phyloP scores from a whole-genome alignment of 2,888 invertebrate species.

The Halictus ligatus region DNA sequence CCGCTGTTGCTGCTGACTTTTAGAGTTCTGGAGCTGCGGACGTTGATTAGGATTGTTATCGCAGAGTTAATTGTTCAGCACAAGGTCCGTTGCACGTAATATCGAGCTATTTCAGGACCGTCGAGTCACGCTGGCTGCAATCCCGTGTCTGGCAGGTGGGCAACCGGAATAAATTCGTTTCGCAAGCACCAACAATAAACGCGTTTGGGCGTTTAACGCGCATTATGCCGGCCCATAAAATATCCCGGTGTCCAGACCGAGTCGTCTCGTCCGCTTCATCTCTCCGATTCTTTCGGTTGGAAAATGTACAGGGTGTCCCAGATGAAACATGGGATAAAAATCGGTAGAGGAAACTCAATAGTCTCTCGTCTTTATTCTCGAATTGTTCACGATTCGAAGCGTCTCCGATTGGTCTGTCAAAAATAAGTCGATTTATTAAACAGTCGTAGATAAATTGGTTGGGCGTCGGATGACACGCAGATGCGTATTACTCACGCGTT shows the following conservation, averaged over 20 bases:
- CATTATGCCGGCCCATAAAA: conserved; percentile 61
- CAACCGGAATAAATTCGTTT: conserved; percentile 61
- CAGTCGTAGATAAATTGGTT: not conserved
- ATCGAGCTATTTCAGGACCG: conserved; percentile 11
- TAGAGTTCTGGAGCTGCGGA: too few species aligned
- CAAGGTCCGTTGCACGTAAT: not conserved
- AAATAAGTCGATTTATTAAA: not conserved
- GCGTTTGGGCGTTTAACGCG: conserved; percentile 63
- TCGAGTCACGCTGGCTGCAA: conserved; percentile 40
- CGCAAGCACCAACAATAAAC: conserved; percentile 66
- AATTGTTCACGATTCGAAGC: too few species aligned
- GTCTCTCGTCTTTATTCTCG: not conserved
- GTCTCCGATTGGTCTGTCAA: not conserved
- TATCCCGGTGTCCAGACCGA: conserved; percentile 44
- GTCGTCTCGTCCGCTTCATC: conserved; percentile 41
- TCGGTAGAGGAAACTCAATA: too few species aligned
- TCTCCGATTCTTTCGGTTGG: not conserved
- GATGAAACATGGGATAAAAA: too few species aligned
- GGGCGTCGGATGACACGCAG: not conserved
- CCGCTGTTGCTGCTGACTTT: not conserved
- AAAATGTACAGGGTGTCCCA: conserved; percentile 3
- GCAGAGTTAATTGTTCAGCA: conserved; percentile 21
- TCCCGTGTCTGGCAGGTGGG: conserved; percentile 55
- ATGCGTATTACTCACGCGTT: not conserved
- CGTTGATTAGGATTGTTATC: too few species aligned